These are phyloP conservation scores for Tachina grossa DNA, from an alignment of 2,888 invertebrate species.

Conservation along the genomic window DNA sequence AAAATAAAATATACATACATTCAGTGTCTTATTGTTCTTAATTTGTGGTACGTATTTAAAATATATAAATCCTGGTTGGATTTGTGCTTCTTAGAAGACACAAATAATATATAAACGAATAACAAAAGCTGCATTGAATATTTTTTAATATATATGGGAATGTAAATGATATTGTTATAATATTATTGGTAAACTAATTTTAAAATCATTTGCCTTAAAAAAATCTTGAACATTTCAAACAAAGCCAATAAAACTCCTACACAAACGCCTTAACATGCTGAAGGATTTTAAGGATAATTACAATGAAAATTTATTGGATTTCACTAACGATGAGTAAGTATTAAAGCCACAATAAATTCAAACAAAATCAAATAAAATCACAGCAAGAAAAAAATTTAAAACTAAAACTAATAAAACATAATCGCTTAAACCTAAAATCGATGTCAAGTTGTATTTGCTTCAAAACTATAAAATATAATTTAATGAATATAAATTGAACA, in stretches of 20 bases:
- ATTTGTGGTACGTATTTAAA: background rate
- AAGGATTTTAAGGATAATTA: constrained; percentile 62
- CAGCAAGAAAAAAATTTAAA: constrained; percentile 25
- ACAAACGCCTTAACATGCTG: constrained; percentile 53
- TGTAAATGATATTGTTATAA: constrained; percentile 11
- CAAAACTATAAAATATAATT: background rate
- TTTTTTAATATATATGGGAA: background rate
- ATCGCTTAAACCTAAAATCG: constrained; percentile 44
- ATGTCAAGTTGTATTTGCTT: constrained; percentile 44
- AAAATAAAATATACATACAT: background rate
- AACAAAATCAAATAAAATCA: constrained; percentile 69
- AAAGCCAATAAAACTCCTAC: constrained; percentile 25
- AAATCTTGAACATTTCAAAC: constrained; percentile 1
- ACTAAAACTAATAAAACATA: background rate
- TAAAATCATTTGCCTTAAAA: constrained; percentile 35
- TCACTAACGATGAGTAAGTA: constrained; percentile 58
- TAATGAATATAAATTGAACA: constrained; percentile 23
- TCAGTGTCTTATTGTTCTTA: background rate
- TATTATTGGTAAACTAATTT: background rate
- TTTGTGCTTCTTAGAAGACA: constrained; percentile 29
- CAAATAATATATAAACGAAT: background rate
- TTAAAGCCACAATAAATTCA: constrained; percentile 3
- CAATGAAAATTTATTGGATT: constrained; percentile 58
- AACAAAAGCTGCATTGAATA: background rate
- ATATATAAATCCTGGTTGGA: constrained; percentile 20